phyloP scores from a whole-genome alignment of 2,888 invertebrate genomes.

The Xestobium rufovillosum region DNA sequence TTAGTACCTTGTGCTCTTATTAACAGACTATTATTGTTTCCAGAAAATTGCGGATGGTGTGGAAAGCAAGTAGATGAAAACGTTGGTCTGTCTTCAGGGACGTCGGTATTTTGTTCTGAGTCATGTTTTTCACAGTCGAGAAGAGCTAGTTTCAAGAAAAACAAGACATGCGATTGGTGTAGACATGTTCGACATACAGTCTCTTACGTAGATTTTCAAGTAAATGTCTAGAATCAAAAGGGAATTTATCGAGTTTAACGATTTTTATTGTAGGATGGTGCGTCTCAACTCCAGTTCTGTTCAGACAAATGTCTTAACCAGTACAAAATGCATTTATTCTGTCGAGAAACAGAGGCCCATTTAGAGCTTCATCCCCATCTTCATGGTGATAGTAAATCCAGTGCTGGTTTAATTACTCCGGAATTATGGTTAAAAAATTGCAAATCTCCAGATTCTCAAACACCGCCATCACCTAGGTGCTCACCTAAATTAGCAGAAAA shows the following conservation, averaged over 20 bases:
- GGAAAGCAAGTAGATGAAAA: constrained; percentile 56
- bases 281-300: constrained; percentile 83
- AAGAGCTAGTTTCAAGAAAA: constrained; percentile 82
- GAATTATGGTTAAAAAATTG: constrained; percentile 86
- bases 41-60: constrained; percentile 67
- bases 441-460: constrained; percentile 39
- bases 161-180: constrained; percentile 92
- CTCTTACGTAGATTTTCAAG: constrained; percentile 78
- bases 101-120: constrained; percentile 69
- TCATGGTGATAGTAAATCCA: constrained; percentile 37
- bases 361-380: constrained; percentile 77
- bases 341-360: constrained; percentile 87
- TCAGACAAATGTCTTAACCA: constrained; percentile 91
- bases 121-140: constrained; percentile 85
- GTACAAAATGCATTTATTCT: constrained; percentile 96
- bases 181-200: constrained; percentile 83
- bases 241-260: constrained; percentile 5
- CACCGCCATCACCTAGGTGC: constrained; percentile 42
- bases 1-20: constrained; percentile 7
- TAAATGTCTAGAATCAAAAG: constrained; percentile 24
- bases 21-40: constrained; percentile 41
- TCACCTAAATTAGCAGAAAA: constrained; percentile 48
- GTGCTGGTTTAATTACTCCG: constrained; percentile 66
- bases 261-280: constrained; percentile 62
- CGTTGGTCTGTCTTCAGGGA: constrained; percentile 45